Percentiles rank a stretch among this genome's conserved stretches.
Conservation (phyloP, 1,140 invertebrate species). For the Sinonovacula constricta region DNA sequence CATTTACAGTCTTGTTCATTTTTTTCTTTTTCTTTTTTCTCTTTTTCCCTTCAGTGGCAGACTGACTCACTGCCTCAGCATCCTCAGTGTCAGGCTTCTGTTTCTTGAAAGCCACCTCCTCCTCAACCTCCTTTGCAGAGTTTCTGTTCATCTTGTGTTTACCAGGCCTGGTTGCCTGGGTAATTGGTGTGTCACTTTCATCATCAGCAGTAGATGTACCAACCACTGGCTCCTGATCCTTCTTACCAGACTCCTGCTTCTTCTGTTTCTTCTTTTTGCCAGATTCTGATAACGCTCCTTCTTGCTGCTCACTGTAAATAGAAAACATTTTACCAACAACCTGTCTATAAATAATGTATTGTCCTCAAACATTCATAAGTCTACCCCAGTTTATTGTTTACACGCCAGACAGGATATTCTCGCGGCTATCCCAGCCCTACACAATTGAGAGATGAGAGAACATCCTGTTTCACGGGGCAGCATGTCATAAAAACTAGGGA, state of each 20-base stretch:
- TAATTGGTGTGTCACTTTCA: neutral
- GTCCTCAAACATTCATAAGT: no score
- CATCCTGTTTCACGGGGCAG: no score
- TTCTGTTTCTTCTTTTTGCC: constrained; percentile 29
- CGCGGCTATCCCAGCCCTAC: no score
- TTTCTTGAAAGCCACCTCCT: constrained; percentile 44
- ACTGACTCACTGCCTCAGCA: constrained; percentile 57
- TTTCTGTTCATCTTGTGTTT: constrained; percentile 21
- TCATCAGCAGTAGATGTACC: neutral
- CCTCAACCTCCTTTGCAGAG: constrained; percentile 22
- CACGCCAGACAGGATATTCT: no score
- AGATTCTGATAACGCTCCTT: constrained; percentile 11
- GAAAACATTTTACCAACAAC: no score
- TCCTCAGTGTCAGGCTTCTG: constrained; percentile 48
- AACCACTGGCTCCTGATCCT: constrained; percentile 12
- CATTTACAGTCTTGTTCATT: constrained; percentile 19
- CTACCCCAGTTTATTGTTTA: no score
- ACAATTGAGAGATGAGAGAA: no score
- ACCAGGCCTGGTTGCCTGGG: neutral
- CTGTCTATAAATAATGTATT: no score
- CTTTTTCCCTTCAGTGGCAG: no score
- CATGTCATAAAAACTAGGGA: no score
- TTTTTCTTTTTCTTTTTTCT: constrained; percentile 55
- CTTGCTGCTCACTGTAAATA: constrained; percentile 36
- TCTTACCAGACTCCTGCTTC: neutral